These are phyloP conservation scores for Scomber scombrus DNA, from an alignment of 2,113 vertebrate genomes.

Conservation along the genomic window DNA sequence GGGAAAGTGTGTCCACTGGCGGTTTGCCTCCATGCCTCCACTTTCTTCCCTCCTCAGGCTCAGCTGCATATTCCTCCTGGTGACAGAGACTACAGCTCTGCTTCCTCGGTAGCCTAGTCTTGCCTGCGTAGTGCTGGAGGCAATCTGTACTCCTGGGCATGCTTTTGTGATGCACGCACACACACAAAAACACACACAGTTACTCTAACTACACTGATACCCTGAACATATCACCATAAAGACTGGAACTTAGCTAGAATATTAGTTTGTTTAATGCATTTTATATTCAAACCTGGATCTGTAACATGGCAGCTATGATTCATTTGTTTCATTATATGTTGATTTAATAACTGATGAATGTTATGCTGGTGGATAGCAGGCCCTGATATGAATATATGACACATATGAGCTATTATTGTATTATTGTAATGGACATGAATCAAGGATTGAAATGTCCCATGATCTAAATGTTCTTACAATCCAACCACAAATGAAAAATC, in stretches of 20 bases:
- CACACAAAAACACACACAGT: constrained; percentile 4
- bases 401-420: neutral
- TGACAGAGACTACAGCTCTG: constrained; percentile 35
- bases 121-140: constrained; percentile 20
- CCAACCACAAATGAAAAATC: neutral
- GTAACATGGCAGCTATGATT: neutral
- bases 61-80: constrained; percentile 30
- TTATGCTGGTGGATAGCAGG: neutral
- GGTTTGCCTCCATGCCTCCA: constrained; percentile 34
- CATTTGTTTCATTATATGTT: too few species aligned
- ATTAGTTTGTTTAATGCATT: neutral
- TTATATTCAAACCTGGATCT: neutral
- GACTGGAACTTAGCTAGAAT: neutral
- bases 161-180: constrained; percentile 12
- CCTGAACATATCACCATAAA: constrained; percentile 6
- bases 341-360: too few species aligned
- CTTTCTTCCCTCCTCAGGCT: constrained; percentile 27
- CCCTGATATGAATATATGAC: neutral
- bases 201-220: constrained; percentile 7
- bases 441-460: too few species aligned
- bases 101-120: neutral
- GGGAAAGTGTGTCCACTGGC: constrained; percentile 43
- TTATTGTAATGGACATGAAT: too few species aligned
- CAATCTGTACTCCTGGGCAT: constrained; percentile 18
- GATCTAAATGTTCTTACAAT: too few species aligned